These are phyloP conservation scores for Magallana gigas DNA, from an alignment of 1,140 invertebrate species.

Conservation along the genomic window DNA sequence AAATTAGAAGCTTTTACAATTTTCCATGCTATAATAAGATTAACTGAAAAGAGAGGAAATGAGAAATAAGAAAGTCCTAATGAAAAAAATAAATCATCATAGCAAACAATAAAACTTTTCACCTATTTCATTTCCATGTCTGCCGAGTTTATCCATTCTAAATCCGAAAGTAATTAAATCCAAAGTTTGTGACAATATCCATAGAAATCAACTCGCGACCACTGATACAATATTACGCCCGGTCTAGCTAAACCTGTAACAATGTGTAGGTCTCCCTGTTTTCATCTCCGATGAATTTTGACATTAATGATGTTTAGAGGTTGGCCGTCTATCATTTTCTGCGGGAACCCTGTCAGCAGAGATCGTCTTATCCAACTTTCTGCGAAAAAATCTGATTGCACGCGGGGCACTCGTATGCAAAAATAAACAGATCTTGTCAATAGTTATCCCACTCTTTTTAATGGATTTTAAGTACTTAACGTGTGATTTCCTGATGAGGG, in stretches of 20 bases:
- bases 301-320: constrained; percentile 33
- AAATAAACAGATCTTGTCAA: constrained; percentile 38
- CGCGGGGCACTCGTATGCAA: constrained; percentile 3
- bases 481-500: constrained; percentile 14
- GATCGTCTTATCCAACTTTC: constrained; percentile 35
- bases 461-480: constrained; percentile 19
- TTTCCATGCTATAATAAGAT: too few species aligned
- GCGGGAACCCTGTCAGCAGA: constrained; percentile 9
- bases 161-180: constrained; percentile 22
- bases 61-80: too few species aligned
- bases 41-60: too few species aligned
- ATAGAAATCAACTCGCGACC: constrained; percentile 18
- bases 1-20: too few species aligned
- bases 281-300: constrained; percentile 37
- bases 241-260: constrained; percentile 22
- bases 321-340: constrained; percentile 18
- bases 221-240: constrained; percentile 26
- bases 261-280: not conserved
- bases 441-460: constrained; percentile 13
- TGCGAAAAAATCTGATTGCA: constrained; percentile 33
- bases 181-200: constrained; percentile 27
- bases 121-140: constrained; percentile 28
- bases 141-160: constrained; percentile 16
- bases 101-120: not conserved
- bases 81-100: too few species aligned